Base-by-base conservation (phyloP, 2,888 invertebrate species). In the Orthosia gracilis region DNA sequence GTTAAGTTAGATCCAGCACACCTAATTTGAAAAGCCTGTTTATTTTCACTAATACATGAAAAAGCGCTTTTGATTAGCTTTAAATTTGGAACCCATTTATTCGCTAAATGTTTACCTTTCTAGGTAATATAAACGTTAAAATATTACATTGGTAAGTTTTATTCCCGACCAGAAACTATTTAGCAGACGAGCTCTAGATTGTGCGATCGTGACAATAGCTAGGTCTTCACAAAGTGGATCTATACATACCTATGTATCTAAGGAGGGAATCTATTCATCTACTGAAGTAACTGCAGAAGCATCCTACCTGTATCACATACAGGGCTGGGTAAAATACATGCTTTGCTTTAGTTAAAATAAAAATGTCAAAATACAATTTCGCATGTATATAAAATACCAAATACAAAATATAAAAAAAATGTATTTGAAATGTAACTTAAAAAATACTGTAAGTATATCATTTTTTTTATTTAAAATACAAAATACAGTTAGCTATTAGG, bases 221-320 rank as follows among this genome's bases (percentile, higher is more conserved):
- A 26, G 73, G 55, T 63, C 52, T 64, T 69, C 54, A 78, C 83
- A 78, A 78, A 66, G 68, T 66, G 45, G 45, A 63, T 61, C 59
- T 68, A 62, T 70, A 26, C 3, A n/a, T 59, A 70, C 23, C 12
- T 21, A 50, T 45, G 3, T 11, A 66, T 17, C n/a, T 57, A 23
- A 52, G 57, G 54, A 64, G 13, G 45, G 40, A 47, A 64, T 55
- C 69, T 83, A 79, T 74, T 83, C 80, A 83, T 73, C 26, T 26
- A 18, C 61, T 69, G 47, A 69, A 68, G 59, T n/a, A 40, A 74
- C 40, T 40, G 40, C 40, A 73, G 57, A 61, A 52, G 9, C 17
- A 80, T 63, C 52, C 4, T 49, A n/a, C 49, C 17, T 17, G 21
- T 58, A 26, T 50, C 23, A 31, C 31, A 31, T 31, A 31, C 31